Conservation (phyloP, 2,113 vertebrate genomes). For the Bombycilla garrulus region DNA sequence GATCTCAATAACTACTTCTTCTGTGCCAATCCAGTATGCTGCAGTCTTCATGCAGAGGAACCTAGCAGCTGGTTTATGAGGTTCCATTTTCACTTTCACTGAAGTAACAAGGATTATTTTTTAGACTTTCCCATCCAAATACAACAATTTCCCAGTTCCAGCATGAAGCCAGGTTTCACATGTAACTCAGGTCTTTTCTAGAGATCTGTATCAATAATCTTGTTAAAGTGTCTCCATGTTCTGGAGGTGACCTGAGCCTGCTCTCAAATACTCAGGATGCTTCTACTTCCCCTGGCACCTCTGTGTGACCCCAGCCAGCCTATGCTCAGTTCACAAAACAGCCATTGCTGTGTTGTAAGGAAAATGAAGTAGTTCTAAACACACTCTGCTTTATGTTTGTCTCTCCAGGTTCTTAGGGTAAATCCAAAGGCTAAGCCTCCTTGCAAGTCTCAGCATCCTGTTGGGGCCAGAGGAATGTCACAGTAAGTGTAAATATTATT, state of each 20-base stretch:
- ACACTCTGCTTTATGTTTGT: background rate
- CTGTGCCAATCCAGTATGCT: background rate
- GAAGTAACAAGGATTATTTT: background rate
- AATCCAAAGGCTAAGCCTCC: conserved; percentile 2
- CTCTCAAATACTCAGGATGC: background rate
- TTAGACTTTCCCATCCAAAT: background rate
- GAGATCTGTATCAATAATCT: background rate
- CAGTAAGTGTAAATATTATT: conserved; percentile 47
- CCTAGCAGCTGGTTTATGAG: background rate
- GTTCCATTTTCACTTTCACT: background rate
- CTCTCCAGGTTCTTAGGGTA: conserved; percentile 33
- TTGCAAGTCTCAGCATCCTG: background rate
- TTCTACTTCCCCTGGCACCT: background rate
- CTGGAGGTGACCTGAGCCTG: background rate
- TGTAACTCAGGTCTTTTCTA: background rate
- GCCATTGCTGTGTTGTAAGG: background rate
- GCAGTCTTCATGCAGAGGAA: background rate
- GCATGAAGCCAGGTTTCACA: background rate
- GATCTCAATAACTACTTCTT: background rate
- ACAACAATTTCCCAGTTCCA: background rate
- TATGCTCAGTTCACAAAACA: background rate
- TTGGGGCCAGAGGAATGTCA: conserved; percentile 58
- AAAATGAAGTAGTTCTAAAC: background rate
- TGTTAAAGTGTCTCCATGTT: background rate
- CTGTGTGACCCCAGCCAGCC: background rate